These are phyloP conservation scores for Chalcis sispes DNA, from an alignment of 2,888 invertebrate genomes.

Conservation along the genomic window DNA sequence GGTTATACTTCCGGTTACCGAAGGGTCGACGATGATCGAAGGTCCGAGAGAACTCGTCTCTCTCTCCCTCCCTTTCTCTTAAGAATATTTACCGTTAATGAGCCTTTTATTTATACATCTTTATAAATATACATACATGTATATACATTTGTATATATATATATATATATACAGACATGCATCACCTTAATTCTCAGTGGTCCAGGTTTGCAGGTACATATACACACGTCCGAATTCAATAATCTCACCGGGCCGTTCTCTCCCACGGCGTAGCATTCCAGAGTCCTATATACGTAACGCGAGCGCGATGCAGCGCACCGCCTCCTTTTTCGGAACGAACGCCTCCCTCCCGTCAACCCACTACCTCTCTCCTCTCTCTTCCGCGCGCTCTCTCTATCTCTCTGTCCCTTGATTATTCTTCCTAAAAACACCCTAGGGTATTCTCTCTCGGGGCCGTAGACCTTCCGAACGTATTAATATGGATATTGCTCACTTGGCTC, in stretches of 20 bases:
- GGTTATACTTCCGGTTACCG: constrained; percentile 48
- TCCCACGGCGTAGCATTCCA: background rate
- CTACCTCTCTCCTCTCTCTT: too few species aligned
- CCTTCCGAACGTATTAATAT: constrained; percentile 59
- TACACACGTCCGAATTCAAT: constrained; percentile 43
- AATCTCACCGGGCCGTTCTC: constrained; percentile 27
- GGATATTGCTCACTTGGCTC: constrained; percentile 62
- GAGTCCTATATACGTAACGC: background rate
- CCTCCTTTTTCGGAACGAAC: constrained; percentile 50
- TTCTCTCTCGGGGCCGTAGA: too few species aligned
- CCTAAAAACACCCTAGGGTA: constrained; percentile 46
- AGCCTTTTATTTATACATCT: constrained; percentile 46
- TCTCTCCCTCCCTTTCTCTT: background rate
- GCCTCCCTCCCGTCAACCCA: too few species aligned
- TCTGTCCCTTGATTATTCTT: constrained; percentile 40
- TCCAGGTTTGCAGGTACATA: background rate
- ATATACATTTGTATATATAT: background rate
- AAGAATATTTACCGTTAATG: constrained; percentile 48
- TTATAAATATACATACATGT: background rate
- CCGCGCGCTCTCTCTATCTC: too few species aligned
- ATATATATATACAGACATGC: background rate
- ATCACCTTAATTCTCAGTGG: too few species aligned
- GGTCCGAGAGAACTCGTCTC: constrained; percentile 10
- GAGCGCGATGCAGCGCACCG: background rate
- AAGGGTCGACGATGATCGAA: constrained; percentile 36